Conservation (phyloP, 2,113 vertebrate species). For the Chaetops frenatus region DNA sequence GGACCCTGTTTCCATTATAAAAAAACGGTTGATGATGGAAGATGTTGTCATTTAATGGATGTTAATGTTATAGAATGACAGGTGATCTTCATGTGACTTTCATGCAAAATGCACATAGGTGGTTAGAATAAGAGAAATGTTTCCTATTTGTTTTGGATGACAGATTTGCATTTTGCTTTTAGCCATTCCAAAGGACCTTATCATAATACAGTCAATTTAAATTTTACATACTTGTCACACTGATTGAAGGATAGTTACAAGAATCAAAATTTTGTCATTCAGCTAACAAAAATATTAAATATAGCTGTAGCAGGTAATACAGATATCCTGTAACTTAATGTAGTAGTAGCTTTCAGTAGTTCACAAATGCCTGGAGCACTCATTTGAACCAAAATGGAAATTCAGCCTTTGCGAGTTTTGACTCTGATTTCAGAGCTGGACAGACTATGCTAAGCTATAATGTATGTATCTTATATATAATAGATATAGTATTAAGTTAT, state of each 20-base stretch:
- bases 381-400: neutral
- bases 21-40: neutral
- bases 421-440: neutral
- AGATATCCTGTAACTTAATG: neutral
- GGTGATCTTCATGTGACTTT: neutral
- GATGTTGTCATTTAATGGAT: neutral
- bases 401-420: neutral
- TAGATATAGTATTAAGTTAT: neutral
- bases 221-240: neutral
- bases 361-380: neutral
- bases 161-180: neutral
- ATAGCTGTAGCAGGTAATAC: neutral
- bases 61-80: neutral
- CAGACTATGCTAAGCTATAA: neutral
- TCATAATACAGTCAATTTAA: neutral
- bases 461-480: neutral
- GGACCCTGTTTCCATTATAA: neutral
- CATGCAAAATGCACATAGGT: neutral
- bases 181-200: neutral
- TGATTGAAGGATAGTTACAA: neutral
- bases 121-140: neutral
- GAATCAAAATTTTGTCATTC: neutral
- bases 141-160: neutral
- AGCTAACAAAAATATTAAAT: neutral
- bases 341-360: neutral